Evolutionary conservation across 2,888 invertebrate genomes (phyloP).

Genomic region (Phymatocera aterrima): DNA sequence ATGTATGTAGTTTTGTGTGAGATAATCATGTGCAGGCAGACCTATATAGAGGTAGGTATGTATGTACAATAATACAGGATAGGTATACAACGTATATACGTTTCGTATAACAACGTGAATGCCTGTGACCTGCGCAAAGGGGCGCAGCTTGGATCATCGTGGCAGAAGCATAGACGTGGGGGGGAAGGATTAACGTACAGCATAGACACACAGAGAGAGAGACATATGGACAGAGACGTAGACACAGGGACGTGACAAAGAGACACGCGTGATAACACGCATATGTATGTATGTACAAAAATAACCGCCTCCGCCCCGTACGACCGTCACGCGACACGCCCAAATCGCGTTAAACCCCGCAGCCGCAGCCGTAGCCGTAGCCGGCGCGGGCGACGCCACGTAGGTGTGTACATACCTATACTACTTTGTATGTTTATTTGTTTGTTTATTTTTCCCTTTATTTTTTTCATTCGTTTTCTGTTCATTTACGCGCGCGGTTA

Average conservation of each 20-base stretch:
- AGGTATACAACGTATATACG: no score
- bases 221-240: slow-evolving; percentile 52
- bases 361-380: no score
- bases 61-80: neutral
- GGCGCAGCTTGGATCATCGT: neutral
- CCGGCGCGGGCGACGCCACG: no score
- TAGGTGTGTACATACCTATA: neutral
- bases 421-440: neutral
- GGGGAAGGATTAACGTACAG: slow-evolving; percentile 43
- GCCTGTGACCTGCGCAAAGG: slow-evolving; percentile 27
- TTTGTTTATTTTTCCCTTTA: no score
- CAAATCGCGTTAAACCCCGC: slow-evolving; percentile 49
- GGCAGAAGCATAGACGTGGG: slow-evolving; percentile 38
- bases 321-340: slow-evolving; percentile 50
- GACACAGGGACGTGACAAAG: slow-evolving; percentile 50
- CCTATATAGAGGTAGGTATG: no score
- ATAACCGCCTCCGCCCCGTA: slow-evolving; percentile 28
- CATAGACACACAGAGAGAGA: slow-evolving; percentile 53
- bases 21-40: no score
- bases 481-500: no score
- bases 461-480: no score
- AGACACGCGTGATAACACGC: slow-evolving; percentile 51
- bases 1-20: no score
- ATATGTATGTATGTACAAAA: slow-evolving; percentile 48
- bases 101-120: neutral